These are phyloP conservation scores for Labia minor DNA, from an alignment of 2,888 invertebrate species.

Conservation along the genomic window DNA sequence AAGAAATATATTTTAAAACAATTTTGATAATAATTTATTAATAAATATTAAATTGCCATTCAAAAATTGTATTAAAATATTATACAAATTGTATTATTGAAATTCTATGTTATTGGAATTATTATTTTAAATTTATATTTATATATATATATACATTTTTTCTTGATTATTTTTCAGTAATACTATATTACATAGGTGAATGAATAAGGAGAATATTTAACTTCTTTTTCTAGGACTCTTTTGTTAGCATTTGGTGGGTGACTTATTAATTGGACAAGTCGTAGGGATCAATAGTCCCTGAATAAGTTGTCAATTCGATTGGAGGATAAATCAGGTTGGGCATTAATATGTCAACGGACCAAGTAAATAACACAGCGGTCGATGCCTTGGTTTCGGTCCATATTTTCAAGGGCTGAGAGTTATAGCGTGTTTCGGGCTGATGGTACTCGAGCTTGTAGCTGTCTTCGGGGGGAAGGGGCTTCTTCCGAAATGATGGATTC, in stretches of 20 bases:
- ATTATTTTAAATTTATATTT: too few species aligned
- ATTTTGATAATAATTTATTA: too few species aligned
- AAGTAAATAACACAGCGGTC: background rate
- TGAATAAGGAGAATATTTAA: too few species aligned
- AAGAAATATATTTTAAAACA: too few species aligned
- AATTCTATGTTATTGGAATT: too few species aligned
- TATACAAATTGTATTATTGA: too few species aligned
- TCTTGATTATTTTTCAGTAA: too few species aligned
- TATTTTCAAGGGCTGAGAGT: slow-evolving; percentile 3
- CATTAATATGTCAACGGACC: background rate
- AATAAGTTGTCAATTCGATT: background rate
- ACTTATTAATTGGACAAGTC: background rate
- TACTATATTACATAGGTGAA: too few species aligned
- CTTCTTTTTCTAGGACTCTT: background rate
- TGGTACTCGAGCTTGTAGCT: too few species aligned
- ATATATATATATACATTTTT: too few species aligned
- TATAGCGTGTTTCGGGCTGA: slow-evolving; percentile 20
- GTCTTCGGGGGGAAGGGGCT: background rate
- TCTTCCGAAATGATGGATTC: slow-evolving; percentile 24
- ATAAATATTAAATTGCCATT: too few species aligned
- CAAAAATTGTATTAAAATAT: too few species aligned
- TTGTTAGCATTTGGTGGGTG: background rate
- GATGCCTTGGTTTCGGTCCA: background rate
- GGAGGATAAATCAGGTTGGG: background rate
- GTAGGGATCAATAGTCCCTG: background rate